Base-by-base conservation (phyloP, 2,888 invertebrate genomes). In the Drosophila prostipennis region DNA sequence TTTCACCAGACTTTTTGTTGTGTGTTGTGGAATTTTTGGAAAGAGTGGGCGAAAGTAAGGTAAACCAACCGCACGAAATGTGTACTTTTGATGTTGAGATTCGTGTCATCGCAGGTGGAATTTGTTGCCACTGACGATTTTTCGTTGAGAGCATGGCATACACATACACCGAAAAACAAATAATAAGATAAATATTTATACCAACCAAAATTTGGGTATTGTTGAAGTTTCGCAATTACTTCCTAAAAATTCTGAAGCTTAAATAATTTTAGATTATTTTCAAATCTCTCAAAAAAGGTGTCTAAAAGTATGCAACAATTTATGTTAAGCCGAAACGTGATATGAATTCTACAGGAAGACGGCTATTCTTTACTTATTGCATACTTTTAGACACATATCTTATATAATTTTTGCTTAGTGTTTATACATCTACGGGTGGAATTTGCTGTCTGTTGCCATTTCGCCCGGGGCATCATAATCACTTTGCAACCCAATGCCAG, bases 401-500 rank as follows among this genome's bases (percentile, higher is more conserved):
- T 0, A 0, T 26, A 6, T 26, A 2, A 29, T 29, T 11, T 51
- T 51, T 37, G 37, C 16, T 3, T 0, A 58, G 57, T 58, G 57
- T 10, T 23, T 2, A 26, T 10, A 56, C 10, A 49, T 26, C 36
- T 26, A 10, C 8, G 10, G n/a, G 10, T 34, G 55, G 11, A n/a
- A 45, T 19, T 43, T 8, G 56, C 19, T 49, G 61, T 58, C 58
- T 40, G 58, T n/a, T 42, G 58, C 34, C 61, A 42, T 32, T 58
- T 63, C 61, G 61, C 61, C 46, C 10, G 14, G 49, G 57, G 72
- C 67, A 68, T 68, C 61, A 79, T 81, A 81, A 80, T 78, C 80
- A 79, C 79, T 80, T 77, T 81, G 78, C 72, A 78, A 73, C 72
- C 71, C 49, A 70, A 76, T 63, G 68, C 68, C 57, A 49, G 52